Percentiles rank a stretch among this genome's conserved stretches.
These are phyloP conservation scores for Bettongia penicillata DNA, from an alignment of 2,113 vertebrate genomes.

Conservation along the genomic window DNA sequence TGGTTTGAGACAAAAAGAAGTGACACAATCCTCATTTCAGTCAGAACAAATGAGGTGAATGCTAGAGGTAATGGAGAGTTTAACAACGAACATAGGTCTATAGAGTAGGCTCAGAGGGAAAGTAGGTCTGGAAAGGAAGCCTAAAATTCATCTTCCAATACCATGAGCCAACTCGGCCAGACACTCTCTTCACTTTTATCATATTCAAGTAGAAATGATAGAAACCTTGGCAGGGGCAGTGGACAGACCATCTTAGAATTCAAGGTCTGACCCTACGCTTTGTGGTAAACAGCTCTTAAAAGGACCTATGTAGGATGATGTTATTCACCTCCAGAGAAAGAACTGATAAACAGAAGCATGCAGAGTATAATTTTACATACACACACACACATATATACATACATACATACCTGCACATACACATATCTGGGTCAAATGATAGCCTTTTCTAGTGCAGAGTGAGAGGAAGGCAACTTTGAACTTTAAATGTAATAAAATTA, in stretches of 20 bases:
- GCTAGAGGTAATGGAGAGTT: not conserved
- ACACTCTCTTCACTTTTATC: not conserved
- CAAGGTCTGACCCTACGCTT: not conserved
- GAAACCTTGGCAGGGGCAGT: not conserved
- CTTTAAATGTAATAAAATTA: not conserved
- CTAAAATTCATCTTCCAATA: not conserved
- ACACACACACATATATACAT: too few species aligned
- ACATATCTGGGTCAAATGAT: not conserved
- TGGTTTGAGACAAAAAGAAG: accelerated
- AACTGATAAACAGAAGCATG: not conserved
- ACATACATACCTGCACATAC: not conserved
- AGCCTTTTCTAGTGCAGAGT: not conserved
- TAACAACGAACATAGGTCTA: not conserved
- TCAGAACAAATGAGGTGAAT: not conserved
- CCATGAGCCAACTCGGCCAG: not conserved
- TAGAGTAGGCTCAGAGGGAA: not conserved
- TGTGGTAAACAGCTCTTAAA: not conserved
- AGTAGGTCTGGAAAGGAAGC: not conserved
- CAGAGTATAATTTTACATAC: not conserved
- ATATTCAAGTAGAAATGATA: not conserved
- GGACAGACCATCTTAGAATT: not conserved
- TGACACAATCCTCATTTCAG: not conserved
- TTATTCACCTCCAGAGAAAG: not conserved
- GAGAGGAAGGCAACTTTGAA: not conserved
- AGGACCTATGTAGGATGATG: not conserved